phyloP scores from a whole-genome alignment of 2,113 vertebrate genomes.

The Verasper variegatus region DNA sequence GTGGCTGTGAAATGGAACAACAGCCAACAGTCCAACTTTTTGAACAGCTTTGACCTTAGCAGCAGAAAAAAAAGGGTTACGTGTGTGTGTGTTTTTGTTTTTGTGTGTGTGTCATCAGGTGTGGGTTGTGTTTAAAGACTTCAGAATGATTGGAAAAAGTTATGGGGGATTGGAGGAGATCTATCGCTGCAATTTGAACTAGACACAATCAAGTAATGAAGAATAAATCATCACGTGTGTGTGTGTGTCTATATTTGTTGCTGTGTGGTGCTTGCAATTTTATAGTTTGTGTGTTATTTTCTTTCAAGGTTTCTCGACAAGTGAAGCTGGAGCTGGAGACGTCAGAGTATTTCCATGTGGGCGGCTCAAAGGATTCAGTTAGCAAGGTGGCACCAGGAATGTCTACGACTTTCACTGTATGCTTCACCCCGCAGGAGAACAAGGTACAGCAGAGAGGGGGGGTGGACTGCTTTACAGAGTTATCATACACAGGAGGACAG shows the following conservation, averaged over 20 bases:
- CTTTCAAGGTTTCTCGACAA: constrained; percentile 78
- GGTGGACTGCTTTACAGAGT: background rate
- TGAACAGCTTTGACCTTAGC: background rate
- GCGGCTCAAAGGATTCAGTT: constrained; percentile 65
- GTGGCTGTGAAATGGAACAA: background rate
- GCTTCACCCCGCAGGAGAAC: constrained; percentile 86
- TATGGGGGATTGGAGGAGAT: constrained; percentile 16
- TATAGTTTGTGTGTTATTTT: constrained; percentile 15
- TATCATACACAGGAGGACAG: background rate
- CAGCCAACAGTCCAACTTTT: too few relatives aligned
- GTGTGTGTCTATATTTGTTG: too few relatives aligned
- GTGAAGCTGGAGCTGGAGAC: constrained; percentile 84
- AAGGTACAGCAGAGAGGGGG: constrained; percentile 79
- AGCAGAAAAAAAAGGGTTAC: constrained; percentile 2
- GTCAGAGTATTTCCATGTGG: constrained; percentile 85
- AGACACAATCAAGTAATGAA: constrained; percentile 22
- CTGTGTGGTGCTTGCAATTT: background rate
- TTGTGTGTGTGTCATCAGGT: too few relatives aligned
- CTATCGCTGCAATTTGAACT: constrained; percentile 25
- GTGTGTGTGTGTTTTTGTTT: background rate
- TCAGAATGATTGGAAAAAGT: constrained; percentile 21
- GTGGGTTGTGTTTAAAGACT: too few relatives aligned
- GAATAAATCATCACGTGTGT: constrained; percentile 24
- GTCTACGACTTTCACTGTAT: constrained; percentile 76
- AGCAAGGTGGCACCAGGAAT: constrained; percentile 85